Base-by-base conservation (phyloP, 2,797 vertebrate genomes). In the Channa striata region DNA sequence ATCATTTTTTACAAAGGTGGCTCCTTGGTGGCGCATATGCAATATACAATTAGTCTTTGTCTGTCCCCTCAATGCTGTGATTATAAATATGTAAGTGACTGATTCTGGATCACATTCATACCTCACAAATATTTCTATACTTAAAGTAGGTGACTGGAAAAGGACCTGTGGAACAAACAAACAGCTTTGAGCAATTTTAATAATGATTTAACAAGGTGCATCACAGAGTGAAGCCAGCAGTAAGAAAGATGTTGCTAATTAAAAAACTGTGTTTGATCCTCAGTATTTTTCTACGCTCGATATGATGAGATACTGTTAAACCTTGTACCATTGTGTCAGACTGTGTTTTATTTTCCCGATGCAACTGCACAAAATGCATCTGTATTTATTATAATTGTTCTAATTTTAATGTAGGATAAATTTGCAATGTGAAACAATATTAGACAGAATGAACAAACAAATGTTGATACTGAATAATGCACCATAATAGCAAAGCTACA, bases 191-290 rank as follows among this genome's bases (percentile, higher is more conserved):
- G 44, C 42, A 23, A 17, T 30, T 46, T 49, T 2, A 8, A 34
- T 47, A 43, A 16, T 33, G 25, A 52, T 71, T 39, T 48, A 58
- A 47, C 14, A 56, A 25, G 12, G 2, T 30, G 42, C 37, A 54
- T 12, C 37, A 9, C 4, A 5, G 36, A 61, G 25, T 8, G 3
- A 36, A 59, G 36, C 2, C 20, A 39, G 21, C 8, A 21, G 25
- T 30, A n/a, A 68, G 39, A 62, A 48, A 57, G 5, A 19, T 6
- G 17, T 46, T 43, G 6, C 40, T 19, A 48, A 11, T 12, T 11
- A 56, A n/a, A 52, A 68, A 72, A 59, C 11, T 42, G 2, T 9
- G 14, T 70, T 50, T 74, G 63, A 74, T 50, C 61, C 40, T 23
- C 17, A 61, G 30, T n/a, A 23, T 43, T 72, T 75, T 8, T 59